Evolutionary conservation across 2,113 vertebrate genomes (phyloP).

Genomic region (Cheilinus undulatus): DNA sequence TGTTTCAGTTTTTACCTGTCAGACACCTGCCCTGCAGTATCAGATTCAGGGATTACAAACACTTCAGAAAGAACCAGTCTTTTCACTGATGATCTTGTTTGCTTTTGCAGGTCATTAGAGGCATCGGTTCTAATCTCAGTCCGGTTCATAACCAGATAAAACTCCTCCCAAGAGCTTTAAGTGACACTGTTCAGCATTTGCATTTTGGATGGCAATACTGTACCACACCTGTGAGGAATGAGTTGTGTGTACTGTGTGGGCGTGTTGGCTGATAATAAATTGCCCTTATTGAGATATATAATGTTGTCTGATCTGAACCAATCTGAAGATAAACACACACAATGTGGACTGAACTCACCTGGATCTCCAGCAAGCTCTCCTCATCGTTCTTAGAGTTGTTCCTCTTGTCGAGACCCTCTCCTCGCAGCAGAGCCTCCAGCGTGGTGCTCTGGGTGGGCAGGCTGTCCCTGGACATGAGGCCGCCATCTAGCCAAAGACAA

Average conservation of each 20-base stretch:
- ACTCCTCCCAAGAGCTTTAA: not conserved
- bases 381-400: slow-evolving; percentile 89
- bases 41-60: too few species aligned
- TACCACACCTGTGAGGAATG: not conserved
- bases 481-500: slow-evolving; percentile 62
- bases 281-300: not conserved
- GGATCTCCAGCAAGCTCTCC: slow-evolving; percentile 93
- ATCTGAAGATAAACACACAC: not conserved
- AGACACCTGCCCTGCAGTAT: slow-evolving; percentile 27
- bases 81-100: too few species aligned
- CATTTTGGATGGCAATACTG: slow-evolving; percentile 26
- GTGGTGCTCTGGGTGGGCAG: slow-evolving; percentile 93
- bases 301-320: not conserved
- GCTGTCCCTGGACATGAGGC: slow-evolving; percentile 82
- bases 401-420: slow-evolving; percentile 93
- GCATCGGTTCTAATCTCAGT: too few species aligned
- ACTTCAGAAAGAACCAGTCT: too few species aligned
- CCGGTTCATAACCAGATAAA: too few species aligned
- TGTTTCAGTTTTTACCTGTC: too few species aligned
- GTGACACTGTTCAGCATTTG: slow-evolving; percentile 33
- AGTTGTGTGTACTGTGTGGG: not conserved
- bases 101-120: too few species aligned
- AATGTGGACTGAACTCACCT: slow-evolving; percentile 81
- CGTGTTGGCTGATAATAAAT: not conserved
- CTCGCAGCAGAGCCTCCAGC: slow-evolving; percentile 92